These are phyloP conservation scores for Stigmatopora nigra DNA, from an alignment of 2,113 vertebrate species.

Conservation along the genomic window DNA sequence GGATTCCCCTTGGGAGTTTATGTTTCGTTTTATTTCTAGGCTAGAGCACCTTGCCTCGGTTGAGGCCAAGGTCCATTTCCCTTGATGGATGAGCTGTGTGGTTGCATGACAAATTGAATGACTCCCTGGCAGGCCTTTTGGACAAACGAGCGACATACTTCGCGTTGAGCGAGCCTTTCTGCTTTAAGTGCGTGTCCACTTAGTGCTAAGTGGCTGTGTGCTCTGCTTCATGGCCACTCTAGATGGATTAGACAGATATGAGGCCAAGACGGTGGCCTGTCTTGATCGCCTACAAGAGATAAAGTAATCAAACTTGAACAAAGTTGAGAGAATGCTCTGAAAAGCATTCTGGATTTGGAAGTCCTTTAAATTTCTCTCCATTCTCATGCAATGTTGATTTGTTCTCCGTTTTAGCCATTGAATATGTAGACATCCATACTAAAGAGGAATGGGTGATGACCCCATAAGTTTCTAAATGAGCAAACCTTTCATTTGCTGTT, in stretches of 20 bases:
- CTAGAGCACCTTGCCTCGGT: constrained; percentile 38
- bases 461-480: constrained; percentile 50
- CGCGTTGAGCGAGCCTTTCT: constrained; percentile 30
- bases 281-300: not conserved
- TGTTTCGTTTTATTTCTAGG: constrained; percentile 35
- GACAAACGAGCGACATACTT: constrained; percentile 19
- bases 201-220: constrained; percentile 56
- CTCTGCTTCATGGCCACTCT: constrained; percentile 47
- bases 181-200: constrained; percentile 63
- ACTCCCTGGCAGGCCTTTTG: constrained; percentile 32
- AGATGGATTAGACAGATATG: constrained; percentile 57
- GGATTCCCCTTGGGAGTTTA: constrained; percentile 40
- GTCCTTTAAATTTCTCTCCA: not conserved
- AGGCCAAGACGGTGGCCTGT: constrained; percentile 8
- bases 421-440: constrained; percentile 41
- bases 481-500: constrained; percentile 46
- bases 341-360: not conserved
- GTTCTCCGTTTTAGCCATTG: constrained; percentile 48
- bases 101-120: constrained; percentile 28
- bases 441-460: constrained; percentile 40
- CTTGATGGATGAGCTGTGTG: constrained; percentile 10
- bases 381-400: constrained; percentile 13
- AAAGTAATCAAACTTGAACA: constrained; percentile 6
- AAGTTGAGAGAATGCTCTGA: not conserved
- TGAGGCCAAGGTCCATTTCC: constrained; percentile 7